Conservation (phyloP, 2,888 invertebrate species). For the Cepaea hortensis region DNA sequence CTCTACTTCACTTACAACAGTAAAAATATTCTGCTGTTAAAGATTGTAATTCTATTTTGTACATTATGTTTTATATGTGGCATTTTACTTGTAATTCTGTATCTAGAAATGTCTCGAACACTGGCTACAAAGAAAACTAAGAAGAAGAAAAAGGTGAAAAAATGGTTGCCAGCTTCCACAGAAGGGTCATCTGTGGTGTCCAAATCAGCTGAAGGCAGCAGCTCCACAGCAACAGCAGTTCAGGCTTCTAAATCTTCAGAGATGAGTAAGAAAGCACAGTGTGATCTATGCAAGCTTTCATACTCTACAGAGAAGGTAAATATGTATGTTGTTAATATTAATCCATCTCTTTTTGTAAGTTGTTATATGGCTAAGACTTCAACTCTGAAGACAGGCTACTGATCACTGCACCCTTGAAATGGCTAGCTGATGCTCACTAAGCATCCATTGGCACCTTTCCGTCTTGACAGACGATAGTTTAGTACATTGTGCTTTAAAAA, state of each 20-base stretch:
- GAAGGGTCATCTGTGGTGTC: not conserved
- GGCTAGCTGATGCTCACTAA: too few species aligned
- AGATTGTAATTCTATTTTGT: too few species aligned
- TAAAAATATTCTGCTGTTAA: too few species aligned
- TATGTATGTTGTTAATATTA: not conserved
- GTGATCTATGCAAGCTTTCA: constrained; percentile 47
- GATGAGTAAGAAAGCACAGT: constrained; percentile 28
- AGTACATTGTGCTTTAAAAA: too few species aligned
- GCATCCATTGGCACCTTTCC: too few species aligned
- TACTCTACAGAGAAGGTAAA: constrained; percentile 41
- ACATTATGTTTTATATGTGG: too few species aligned
- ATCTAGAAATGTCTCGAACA: not conserved
- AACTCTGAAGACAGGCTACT: too few species aligned
- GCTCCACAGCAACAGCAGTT: not conserved
- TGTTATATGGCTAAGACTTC: too few species aligned
- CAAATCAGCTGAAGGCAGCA: not conserved
- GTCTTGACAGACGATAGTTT: too few species aligned
- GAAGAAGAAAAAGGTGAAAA: not conserved
- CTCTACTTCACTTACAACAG: too few species aligned
- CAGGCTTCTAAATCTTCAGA: not conserved
- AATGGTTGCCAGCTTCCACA: not conserved
- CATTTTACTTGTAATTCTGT: not conserved
- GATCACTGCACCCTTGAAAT: too few species aligned
- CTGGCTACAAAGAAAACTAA: not conserved
- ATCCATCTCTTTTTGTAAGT: not conserved